Conservation (phyloP, 2,888 invertebrate genomes). For the Dynastes hyllus region DNA sequence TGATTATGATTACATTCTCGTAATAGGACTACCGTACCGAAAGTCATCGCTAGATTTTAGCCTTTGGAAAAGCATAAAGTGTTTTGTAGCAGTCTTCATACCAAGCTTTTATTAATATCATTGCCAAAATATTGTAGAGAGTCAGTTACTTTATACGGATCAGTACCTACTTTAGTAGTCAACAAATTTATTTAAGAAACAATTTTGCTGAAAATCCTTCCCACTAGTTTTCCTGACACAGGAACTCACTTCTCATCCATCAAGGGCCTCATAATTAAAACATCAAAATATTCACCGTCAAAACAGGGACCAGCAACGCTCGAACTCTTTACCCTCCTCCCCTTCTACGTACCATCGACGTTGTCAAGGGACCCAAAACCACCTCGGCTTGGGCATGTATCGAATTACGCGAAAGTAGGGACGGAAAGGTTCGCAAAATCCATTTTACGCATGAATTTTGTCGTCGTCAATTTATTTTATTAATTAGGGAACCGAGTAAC, state of each 20-base stretch:
- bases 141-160: too few species aligned
- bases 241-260: too few species aligned
- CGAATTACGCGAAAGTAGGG: constrained; percentile 1
- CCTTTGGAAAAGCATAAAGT: too few species aligned
- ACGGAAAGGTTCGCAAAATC: not conserved
- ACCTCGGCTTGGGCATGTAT: not conserved
- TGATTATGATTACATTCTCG: too few species aligned
- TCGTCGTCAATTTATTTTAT: constrained; percentile 34
- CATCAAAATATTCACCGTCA: constrained; percentile 11
- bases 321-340: not conserved
- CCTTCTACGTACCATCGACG: not conserved
- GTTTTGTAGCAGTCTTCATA: too few species aligned
- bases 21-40: too few species aligned
- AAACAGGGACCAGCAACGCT: not conserved
- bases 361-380: not conserved
- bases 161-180: too few species aligned
- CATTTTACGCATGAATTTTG: constrained; percentile 36
- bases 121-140: too few species aligned
- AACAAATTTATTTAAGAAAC: too few species aligned
- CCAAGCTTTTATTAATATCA: too few species aligned
- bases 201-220: not conserved
- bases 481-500: constrained; percentile 29
- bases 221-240: not conserved
- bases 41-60: too few species aligned
- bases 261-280: not conserved